A percentile compares a stretch with the other conserved stretches of the same genome.
These are phyloP conservation scores for Microcebus jonahi DNA, from an alignment of 2,113 vertebrate species.

Conservation along the genomic window DNA sequence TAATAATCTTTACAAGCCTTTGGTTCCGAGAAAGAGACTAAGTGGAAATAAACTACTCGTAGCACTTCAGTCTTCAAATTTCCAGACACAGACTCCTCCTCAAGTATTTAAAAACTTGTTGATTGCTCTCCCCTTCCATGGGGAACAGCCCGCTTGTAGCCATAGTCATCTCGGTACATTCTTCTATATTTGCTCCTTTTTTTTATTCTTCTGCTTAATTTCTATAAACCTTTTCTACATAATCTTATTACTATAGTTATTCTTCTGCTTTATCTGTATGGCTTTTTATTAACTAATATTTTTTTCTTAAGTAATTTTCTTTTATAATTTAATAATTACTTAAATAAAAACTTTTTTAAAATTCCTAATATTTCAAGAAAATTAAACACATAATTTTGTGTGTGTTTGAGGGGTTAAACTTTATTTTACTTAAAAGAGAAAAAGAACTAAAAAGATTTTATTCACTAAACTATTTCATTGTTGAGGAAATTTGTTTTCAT, in stretches of 20 bases:
- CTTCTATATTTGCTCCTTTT: not conserved
- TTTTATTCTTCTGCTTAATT: not conserved
- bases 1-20: slow-evolving; percentile 9
- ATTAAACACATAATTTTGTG: not conserved
- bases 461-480: not conserved
- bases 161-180: not conserved
- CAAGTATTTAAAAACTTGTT: not conserved
- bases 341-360: not conserved
- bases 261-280: not conserved
- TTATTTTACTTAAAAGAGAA: slow-evolving; percentile 21
- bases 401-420: not conserved
- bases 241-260: not conserved
- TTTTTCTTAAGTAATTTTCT: not conserved
- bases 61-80: not conserved
- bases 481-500: not conserved
- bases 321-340: not conserved
- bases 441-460: not conserved
- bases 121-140: not conserved
- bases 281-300: not conserved
- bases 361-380: not conserved
- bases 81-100: not conserved
- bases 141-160: not conserved
- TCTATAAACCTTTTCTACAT: not conserved
- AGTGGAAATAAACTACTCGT: slow-evolving; percentile 5
- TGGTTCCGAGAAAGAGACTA: not conserved